A percentile compares a stretch with the other conserved stretches of the same genome.
Evolutionary conservation across 2,888 invertebrate genomes (phyloP).

Genomic region (Chouioia cunea): DNA sequence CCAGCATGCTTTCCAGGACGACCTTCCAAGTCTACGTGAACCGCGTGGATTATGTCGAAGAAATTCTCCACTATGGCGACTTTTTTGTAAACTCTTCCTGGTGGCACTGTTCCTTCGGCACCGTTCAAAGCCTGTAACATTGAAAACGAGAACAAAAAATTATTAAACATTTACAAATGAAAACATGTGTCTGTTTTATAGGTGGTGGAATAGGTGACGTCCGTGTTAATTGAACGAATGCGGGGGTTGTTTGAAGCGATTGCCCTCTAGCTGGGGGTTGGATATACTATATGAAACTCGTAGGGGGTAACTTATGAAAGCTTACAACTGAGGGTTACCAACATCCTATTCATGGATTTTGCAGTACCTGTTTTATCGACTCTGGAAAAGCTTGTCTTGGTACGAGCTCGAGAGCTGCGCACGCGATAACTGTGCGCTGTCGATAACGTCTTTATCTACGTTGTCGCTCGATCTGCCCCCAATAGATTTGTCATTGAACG

Average conservation of each 20-base stretch:
- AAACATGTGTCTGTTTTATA: neutral
- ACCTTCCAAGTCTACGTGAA: constrained; percentile 94
- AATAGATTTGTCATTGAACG: no score
- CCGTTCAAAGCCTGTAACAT: constrained; percentile 78
- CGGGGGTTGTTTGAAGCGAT: neutral
- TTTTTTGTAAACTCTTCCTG: constrained; percentile 82
- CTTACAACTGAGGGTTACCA: constrained; percentile 39
- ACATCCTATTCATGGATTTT: constrained; percentile 2
- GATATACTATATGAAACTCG: constrained; percentile 23
- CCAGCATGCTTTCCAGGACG: constrained; percentile 96
- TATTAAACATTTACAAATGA: neutral
- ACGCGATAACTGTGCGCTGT: constrained; percentile 6
- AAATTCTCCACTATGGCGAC: constrained; percentile 98
- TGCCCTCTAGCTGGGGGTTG: constrained; percentile 51
- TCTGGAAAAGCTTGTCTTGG: constrained; percentile 19
- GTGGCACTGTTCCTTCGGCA: constrained; percentile 69
- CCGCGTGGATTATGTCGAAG: constrained; percentile 95
- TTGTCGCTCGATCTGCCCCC: neutral
- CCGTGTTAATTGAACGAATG: neutral
- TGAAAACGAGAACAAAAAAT: neutral
- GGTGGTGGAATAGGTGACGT: neutral
- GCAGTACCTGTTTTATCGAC: constrained; percentile 45
- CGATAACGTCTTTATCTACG: constrained; percentile 26
- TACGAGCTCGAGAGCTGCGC: neutral
- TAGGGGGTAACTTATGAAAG: constrained; percentile 9